These are phyloP conservation scores for Lucilia sericata DNA, from an alignment of 1,140 invertebrate species.

Conservation along the genomic window DNA sequence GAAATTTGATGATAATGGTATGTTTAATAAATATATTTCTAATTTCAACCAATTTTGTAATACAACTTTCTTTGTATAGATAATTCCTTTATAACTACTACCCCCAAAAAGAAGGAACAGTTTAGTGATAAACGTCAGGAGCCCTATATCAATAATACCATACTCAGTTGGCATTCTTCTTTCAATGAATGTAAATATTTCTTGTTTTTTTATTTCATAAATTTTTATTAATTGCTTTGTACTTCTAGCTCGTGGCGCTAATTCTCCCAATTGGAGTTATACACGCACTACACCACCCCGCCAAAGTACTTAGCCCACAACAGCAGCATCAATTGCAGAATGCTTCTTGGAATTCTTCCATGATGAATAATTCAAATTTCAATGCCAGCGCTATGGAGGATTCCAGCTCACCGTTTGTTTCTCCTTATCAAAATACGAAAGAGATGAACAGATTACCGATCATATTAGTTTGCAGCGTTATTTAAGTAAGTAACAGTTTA, in stretches of 20 bases:
- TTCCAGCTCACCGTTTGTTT: conserved; percentile 55
- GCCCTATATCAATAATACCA: conserved; percentile 46
- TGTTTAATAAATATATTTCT: no score
- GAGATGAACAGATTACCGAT: conserved; percentile 68
- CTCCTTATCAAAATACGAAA: conserved; percentile 59
- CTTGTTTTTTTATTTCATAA: not conserved
- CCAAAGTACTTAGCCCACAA: conserved; percentile 54
- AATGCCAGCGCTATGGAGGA: conserved; percentile 61
- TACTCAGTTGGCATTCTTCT: conserved; percentile 65
- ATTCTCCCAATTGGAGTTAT: conserved; percentile 46
- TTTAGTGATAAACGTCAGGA: conserved; percentile 2
- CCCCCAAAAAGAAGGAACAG: conserved; percentile 30
- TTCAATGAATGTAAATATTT: conserved; percentile 58
- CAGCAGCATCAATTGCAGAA: conserved; percentile 47
- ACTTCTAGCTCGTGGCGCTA: conserved; percentile 38
- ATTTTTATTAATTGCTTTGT: not conserved
- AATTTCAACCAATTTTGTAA: no score
- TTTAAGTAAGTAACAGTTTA: conserved; percentile 57
- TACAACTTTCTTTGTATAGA: no score
- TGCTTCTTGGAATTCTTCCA: conserved; percentile 54
- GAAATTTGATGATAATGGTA: conserved; percentile 59
- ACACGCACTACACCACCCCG: conserved; percentile 55
- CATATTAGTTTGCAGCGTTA: conserved; percentile 67
- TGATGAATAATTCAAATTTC: conserved; percentile 51
- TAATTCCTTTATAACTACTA: conserved; percentile 51